Evolutionary conservation across 1,140 invertebrate genomes (phyloP), one percentile per base, ranked within the genome.

Genomic region (Drosophila parabipectinata): DNA sequence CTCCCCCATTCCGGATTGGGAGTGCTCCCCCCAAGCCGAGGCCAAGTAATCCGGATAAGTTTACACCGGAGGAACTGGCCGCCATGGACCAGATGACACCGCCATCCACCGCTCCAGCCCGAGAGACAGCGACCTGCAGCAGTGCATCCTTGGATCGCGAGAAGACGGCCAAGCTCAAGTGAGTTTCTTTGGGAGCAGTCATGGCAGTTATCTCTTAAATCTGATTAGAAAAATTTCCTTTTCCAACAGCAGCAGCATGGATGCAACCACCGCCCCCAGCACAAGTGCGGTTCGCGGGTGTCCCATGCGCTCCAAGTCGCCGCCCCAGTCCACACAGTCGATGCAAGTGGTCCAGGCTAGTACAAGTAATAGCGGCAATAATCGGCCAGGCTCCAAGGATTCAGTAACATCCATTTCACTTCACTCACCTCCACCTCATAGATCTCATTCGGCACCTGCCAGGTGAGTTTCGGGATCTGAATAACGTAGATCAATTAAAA

Each of bases 191-290:
- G 2, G 0, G 7, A 0, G 1, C 14, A 12, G 28, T 21, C 7
- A 30, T 21, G 8, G 12, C 1, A 10, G 34, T 26, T 37, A 68
- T 26, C 53, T 75, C 48, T 57, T 18, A 37, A 61, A 41, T 55
- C 54, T 80, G 58, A 80, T 77, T 79, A 91, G 90, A 56, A 91
- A 91, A 91, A 91, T 91, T 52, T 81, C 90, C 24, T 91, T 91
- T 50, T 91, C 90, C 56, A 77, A 68, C 73, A 90, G 90, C 58
- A 76, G 64, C 51, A 88, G 77, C 9, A 8, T 80, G 53, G 76
- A 77, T 54, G 68, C 73, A 3, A 15, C 57, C 1, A 62, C 41
- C 15, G 54, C 34, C 8, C 15, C 44, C 18, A 47, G 8, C 9
- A 52, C 55, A 1, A 56, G 52, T 39, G 26, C 58, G n/a, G 47